Base-by-base conservation (phyloP, 2,797 vertebrate genomes). In the Acrocephalus scirpaceus region DNA sequence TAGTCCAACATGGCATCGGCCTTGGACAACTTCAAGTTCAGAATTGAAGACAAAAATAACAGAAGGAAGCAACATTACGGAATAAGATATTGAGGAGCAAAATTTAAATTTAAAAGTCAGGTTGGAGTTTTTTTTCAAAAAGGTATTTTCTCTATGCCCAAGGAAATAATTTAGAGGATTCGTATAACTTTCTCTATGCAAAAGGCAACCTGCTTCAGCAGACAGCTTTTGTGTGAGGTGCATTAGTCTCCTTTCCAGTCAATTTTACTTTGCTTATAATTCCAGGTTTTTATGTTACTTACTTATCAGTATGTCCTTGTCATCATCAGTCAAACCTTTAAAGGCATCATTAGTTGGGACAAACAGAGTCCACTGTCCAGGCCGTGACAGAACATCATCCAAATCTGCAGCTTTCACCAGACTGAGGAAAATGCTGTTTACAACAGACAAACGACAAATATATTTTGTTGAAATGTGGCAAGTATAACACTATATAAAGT, bases 261-360 rank as follows among this genome's bases (percentile, higher is more conserved):
- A 0, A 16, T 67, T 90, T 88, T 32, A 21, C 4, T 61, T 81
- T 38, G 8, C 10, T 78, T 47, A 2, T 21, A 61, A 23, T 86
- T 57, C 16, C 48, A 14, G 2, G 22, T 64, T 74, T 30, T 82
- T 44, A 17, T 29, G 9, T 25, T 88, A 98, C 98, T 93, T 97
- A 99, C 99, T 96, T 95, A 98, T 99, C 72, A 99, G 78, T 88
- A 98, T 67, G 50, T 94, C 79, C 61, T 99, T 97, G 69, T 99
- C 99, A 2, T 98, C 98, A 5, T 97, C 95, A 30, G 98, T 99
- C 94, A 99, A 97, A 66, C 96, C 97, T 88, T 98, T 98, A 75
- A 99, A 99, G 38, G 99, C 99, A 50, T 99, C 98, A 32, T 99
- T 99, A 32, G 98, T 99, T 11, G 99, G 99, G 67, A 99, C 98